Conservation (phyloP, 2,888 invertebrate genomes). For the Magallana nippona region DNA sequence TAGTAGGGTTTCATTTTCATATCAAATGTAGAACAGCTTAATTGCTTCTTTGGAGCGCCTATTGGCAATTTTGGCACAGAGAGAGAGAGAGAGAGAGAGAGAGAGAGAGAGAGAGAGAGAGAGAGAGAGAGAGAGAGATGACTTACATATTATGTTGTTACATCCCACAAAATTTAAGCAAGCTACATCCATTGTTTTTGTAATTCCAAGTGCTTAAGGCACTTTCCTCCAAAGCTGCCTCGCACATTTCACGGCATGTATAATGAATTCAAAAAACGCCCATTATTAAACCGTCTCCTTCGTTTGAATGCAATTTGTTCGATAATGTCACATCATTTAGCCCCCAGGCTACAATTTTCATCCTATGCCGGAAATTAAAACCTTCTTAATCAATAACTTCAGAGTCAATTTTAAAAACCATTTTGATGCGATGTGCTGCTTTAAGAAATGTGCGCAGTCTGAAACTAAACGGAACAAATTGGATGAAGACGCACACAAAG, state of each 20-base stretch:
- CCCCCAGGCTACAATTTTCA: constrained; percentile 2
- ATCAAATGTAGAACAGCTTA: neutral
- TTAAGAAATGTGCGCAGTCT: neutral
- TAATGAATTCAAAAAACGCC: neutral
- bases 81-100: constrained; percentile 1
- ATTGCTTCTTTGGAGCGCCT: neutral
- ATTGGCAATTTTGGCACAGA: neutral
- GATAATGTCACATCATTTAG: constrained; percentile 15
- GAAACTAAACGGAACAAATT: neutral
- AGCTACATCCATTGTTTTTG: neutral
- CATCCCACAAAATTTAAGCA: neutral
- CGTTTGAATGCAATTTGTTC: constrained; percentile 6
- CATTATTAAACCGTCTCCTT: neutral
- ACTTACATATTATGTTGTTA: neutral
- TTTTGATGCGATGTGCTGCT: neutral
- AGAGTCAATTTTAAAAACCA: neutral
- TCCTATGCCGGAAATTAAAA: constrained; percentile 12
- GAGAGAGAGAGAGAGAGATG: neutral
- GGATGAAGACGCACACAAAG: neutral
- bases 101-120: constrained; percentile 23
- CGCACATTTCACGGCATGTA: neutral
- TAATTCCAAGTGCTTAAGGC: no score
- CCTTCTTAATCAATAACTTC: constrained; percentile 20
- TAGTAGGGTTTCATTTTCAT: no score
- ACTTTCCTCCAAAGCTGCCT: neutral